Evolutionary conservation across 2,113 vertebrate species (phyloP).

Genomic region (Odontophorus gujanensis): DNA sequence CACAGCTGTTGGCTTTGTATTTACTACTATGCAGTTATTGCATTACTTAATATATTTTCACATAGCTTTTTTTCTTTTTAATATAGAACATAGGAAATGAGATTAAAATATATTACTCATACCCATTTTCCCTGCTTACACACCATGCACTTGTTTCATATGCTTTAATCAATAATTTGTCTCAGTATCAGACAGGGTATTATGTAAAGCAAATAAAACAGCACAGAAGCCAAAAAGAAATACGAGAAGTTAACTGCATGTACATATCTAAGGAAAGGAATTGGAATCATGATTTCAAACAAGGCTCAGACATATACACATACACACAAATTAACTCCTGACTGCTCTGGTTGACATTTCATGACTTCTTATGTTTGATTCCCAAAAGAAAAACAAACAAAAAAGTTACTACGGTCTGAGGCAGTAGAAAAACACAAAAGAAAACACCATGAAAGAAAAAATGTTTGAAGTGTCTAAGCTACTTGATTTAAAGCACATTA

Average conservation of each 20-base stretch:
- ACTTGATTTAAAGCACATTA: neutral
- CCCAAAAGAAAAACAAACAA: neutral
- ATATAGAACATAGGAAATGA: neutral
- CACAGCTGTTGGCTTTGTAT: constrained; percentile 2
- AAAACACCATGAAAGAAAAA: neutral
- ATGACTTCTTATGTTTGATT: neutral
- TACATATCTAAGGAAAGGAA: neutral
- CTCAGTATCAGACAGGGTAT: neutral
- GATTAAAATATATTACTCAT: neutral
- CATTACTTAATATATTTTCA: neutral
- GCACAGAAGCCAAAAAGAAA: neutral
- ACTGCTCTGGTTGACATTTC: neutral
- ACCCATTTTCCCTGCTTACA: neutral
- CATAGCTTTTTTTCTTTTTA: neutral
- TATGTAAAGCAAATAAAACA: neutral
- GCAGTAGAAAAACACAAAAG: neutral
- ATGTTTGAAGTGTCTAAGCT: neutral
- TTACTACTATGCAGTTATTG: neutral
- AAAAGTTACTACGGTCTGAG: neutral
- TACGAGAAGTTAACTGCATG: neutral
- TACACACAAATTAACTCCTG: neutral
- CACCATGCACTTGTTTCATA: neutral
- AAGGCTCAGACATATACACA: neutral
- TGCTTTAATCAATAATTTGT: neutral
- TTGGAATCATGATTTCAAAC: neutral